Percentiles rank a stretch among this genome's conserved stretches.
phyloP scores from a whole-genome alignment of 1,140 invertebrate genomes.

The Adelges cooleyi region DNA sequence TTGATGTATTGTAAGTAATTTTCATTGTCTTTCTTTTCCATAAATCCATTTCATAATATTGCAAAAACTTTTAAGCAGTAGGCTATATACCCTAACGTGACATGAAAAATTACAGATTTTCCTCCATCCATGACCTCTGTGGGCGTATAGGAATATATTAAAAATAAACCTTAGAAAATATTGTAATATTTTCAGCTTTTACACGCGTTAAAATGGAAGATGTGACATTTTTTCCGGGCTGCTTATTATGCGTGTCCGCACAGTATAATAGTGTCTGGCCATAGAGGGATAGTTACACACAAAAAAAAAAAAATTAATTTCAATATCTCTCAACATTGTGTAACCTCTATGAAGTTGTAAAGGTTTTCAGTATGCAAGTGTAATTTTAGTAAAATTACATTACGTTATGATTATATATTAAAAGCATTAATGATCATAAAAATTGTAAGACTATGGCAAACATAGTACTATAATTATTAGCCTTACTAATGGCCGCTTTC shows the following conservation, averaged over 20 bases:
- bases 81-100: no score
- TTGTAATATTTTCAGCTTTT: background rate
- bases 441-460: no score
- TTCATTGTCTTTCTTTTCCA: no score
- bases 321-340: background rate
- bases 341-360: background rate
- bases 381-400: no score
- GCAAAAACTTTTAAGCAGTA: no score
- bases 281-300: background rate
- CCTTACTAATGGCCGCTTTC: no score
- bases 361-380: no score
- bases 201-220: background rate
- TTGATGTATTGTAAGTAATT: no score
- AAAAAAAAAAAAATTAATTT: conserved; percentile 1
- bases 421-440: no score
- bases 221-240: background rate
- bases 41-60: no score
- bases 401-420: no score
- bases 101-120: background rate
- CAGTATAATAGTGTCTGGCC: background rate
- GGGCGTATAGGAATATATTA: background rate
- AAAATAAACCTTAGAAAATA: conserved; percentile 1
- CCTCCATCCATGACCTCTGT: background rate
- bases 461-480: no score
- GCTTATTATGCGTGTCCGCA: background rate